Base-by-base conservation (phyloP, 2,797 vertebrate species). In the Austrolebias charrua region DNA sequence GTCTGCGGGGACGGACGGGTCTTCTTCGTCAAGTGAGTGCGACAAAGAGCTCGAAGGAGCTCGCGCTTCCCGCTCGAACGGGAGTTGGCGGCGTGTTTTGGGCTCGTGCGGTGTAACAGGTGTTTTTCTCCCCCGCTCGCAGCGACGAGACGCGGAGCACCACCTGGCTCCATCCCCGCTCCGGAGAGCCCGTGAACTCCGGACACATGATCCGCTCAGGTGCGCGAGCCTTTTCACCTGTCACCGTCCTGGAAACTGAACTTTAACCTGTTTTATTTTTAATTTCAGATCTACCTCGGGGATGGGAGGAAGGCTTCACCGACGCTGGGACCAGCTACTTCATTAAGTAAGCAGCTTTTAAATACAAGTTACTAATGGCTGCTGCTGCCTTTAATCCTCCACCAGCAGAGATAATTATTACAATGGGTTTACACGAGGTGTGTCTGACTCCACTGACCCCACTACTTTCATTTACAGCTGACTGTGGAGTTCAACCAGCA, bases 161-260 rank as follows among this genome's bases (percentile, higher is more conserved):
- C 16, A 93, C 93, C 85, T 97, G 96, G 96, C 90, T 97, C 62
- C 96, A 97, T 82, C 95, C 96, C 9, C 93, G 94, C 80, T 94
- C 95, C 18, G 92, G 92, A 12, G 93, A 95, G 61, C 93, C 95
- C 12, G 96, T 98, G 59, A 96, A 96, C 92, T 97, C 96, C 8
- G 96, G 96, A 77, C 96, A 97, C 91, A 96, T 96, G 95, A 95
- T 95, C 82, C 95, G 95, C 73, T 95, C 96, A 94, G 96, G 96
- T 97, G 19, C 69, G 59, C 28, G 48, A 31, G 63, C n/a, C n/a
- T n/a, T n/a, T n/a, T n/a, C n/a, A n/a, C n/a, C n/a, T n/a, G n/a
- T n/a, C n/a, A n/a, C n/a, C n/a, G n/a, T n/a, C n/a, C n/a, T n/a
- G n/a, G n/a, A n/a, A 47, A 15, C 42, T 10, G 68, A 86, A 86